phyloP scores from a whole-genome alignment of 1,140 invertebrate species.

The Uloborus diversus region DNA sequence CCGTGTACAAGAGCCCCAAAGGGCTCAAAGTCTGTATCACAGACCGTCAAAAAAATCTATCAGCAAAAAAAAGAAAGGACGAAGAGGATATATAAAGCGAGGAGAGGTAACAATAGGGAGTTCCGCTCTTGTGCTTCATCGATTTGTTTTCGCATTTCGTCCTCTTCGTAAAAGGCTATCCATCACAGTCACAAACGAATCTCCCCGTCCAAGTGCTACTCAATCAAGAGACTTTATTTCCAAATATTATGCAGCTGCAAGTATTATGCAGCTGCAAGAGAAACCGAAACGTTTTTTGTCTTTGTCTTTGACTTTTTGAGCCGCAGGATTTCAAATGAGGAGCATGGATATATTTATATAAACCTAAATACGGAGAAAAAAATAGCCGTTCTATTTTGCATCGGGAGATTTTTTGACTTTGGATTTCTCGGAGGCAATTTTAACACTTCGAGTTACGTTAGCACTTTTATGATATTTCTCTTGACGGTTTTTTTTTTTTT shows the following conservation, averaged over 20 bases:
- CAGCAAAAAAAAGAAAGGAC: conserved; percentile 37
- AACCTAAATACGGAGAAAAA: too few species aligned
- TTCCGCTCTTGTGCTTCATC: conserved; percentile 25
- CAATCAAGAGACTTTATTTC: conserved; percentile 51
- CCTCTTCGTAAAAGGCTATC: conserved; percentile 35
- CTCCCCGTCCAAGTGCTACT: conserved; percentile 35
- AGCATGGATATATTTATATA: too few species aligned
- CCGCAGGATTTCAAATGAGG: neutral
- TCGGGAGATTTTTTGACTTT: too few species aligned
- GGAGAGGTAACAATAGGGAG: conserved; percentile 24
- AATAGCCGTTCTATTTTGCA: too few species aligned
- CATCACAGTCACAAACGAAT: conserved; percentile 54
- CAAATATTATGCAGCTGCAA: conserved; percentile 42
- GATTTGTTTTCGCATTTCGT: conserved; percentile 54
- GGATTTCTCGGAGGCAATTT: too few species aligned
- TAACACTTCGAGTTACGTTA: too few species aligned
- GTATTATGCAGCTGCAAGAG: conserved; percentile 34
- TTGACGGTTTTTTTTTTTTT: too few species aligned
- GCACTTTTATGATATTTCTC: too few species aligned
- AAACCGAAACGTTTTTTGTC: too few species aligned
- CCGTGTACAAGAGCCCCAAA: conserved; percentile 10
- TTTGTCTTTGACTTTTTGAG: conserved; percentile 16
- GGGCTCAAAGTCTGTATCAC: conserved; percentile 36
- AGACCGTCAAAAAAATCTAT: conserved; percentile 44
- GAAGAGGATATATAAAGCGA: conserved; percentile 3